Base-by-base conservation (phyloP, 2,113 vertebrate genomes). In the Hemibagrus wyckioides region DNA sequence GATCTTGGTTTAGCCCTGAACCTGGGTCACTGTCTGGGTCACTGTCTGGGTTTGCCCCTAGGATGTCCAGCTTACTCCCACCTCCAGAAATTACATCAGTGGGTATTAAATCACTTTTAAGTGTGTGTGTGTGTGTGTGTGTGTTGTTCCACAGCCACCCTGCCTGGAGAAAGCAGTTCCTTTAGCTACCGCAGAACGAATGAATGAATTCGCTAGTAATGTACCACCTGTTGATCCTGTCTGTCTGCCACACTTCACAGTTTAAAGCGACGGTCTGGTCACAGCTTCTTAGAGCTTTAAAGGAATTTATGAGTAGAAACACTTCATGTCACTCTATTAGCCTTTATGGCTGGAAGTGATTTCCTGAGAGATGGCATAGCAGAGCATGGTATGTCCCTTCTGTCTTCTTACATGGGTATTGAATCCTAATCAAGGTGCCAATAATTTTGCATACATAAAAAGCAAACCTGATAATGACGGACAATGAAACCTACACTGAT, bases 251-350 rank as follows among this genome's bases (percentile, higher is more conserved):
- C 41, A 48, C n/a, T 65, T 83, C 82, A 83, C 61, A 48, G 17
- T 52, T 48, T 44, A 71, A 69, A 83, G 28, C 2, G 10, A 15
- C 41, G 30, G 57, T 65, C 10, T 11, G 5, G 44, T 9, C 21
- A 71, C 30, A 56, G 63, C 28, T 71, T 52, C 15, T 67, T 23
- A 52, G 19, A 10, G 21, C 48, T 25, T 56, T 41, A 73, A 25
- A n/a, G 23, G 11, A 2, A 21, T 56, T 54, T 56, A 77, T 65
- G 39, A 48, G 39, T 25, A 83, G 61, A 73, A 61, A 84, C 59
- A 86, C 84, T 89, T 84, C 73, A 33, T 36, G 17, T 63, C 75
- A 33, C 69, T 63, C 41, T 19, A 23, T 44, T 23, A 48, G 33
- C 23, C 30, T 83, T 52, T 63, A 54, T 21, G 48, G n/a, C 28